A percentile compares a stretch with the other conserved stretches of the same genome.
Conservation (phyloP, 2,113 vertebrate genomes). For the cat (Felis catus) region F.catus_Fca126_mat1.0 CM031415.1:173578501-173579000, state of each 20-base stretch:
- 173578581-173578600: background rate
- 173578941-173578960: background rate
- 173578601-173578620: background rate
- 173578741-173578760: background rate
- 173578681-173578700: background rate
- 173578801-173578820: background rate
- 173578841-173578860: background rate
- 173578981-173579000: background rate
- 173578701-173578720: background rate
- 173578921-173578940: background rate
- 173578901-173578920: background rate
- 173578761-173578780: background rate
- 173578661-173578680: background rate
- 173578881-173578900: background rate
- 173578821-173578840: background rate
- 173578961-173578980: accelerated
- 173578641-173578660: background rate
- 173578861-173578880: background rate
- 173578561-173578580: background rate
- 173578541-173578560: background rate
- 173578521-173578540: background rate
- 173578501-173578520: background rate
- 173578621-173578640: background rate
- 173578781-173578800: background rate
- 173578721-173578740: background rate